Evolutionary conservation across 2,113 vertebrate genomes (phyloP), one percentile per base, ranked within the genome.

Genomic region (Odontophorus gujanensis): DNA sequence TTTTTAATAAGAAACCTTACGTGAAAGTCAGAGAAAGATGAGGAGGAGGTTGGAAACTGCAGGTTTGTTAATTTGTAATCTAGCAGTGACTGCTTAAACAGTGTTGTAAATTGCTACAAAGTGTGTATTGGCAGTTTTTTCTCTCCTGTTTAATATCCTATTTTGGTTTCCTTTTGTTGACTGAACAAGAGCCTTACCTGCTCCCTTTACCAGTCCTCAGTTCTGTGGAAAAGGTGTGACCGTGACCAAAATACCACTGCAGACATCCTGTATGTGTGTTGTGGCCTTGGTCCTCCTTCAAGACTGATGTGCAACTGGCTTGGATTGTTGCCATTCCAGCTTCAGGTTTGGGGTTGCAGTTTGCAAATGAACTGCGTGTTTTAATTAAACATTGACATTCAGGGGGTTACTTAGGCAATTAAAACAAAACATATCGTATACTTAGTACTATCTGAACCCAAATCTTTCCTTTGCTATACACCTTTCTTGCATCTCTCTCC

Each of bases 261-360:
- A 26, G 59, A 43, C 21, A 20, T 36, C 21, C 9, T 7, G 2
- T 14, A 32, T 30, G 50, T 15, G 4, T 36, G 28, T 8, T 67
- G 67, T 47, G 40, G 22, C 34, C 51, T 62, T 32, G 43, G 58
- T 38, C 26, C 58, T 77, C 58, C 26, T 36, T 22, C 22, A 11
- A 36, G 34, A 40, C 11, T 30, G 19, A 40, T 4, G 28, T 25
- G 32, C 28, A 32, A 63, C 48, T 19, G 40, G 17, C 57, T n/a
- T 0, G 1, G 71, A 9, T 21, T 30, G 48, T 24, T 50, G 17
- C 51, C 7, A 0, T 55, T 69, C 21, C 13, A 5, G 18, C 19
- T 13, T 1, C 8, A 51, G 28, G 47, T 36, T 0, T 13, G 25
- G 58, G 30, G 42, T 51, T 76, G 47, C 20, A 72, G 34, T 20